Conservation (phyloP, 2,113 vertebrate genomes). For the Syngnathus floridae region DNA sequence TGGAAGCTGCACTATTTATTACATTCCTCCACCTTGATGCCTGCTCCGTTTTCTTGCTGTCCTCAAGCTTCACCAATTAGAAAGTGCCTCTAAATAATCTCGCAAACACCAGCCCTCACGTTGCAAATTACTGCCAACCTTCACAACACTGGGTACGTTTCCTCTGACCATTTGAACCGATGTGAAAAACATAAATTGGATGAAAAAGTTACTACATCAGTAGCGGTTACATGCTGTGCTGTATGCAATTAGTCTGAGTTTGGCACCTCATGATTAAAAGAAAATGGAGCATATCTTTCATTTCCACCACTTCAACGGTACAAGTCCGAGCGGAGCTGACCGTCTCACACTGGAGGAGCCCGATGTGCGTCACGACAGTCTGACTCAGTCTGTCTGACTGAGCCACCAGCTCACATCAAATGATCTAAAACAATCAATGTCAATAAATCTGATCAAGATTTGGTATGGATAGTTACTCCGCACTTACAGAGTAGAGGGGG, state of each 20-base stretch:
- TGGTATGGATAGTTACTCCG: no score
- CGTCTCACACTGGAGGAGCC: conserved; percentile 13
- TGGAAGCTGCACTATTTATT: neutral
- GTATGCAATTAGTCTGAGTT: conserved; percentile 33
- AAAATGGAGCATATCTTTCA: conserved; percentile 6
- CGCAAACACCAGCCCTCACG: neutral
- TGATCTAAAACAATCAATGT: no score
- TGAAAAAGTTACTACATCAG: neutral
- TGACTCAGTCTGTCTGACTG: conserved; percentile 30
- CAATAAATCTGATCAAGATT: no score
- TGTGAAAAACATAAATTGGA: neutral
- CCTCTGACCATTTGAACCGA: neutral
- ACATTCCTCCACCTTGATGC: neutral
- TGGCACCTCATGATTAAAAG: conserved; percentile 38
- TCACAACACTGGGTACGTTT: neutral
- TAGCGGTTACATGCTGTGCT: conserved; percentile 1
- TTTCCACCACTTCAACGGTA: conserved; percentile 23
- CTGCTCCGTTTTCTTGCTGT: no score
- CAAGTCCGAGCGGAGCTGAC: conserved; percentile 25
- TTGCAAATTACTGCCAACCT: neutral
- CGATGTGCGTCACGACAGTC: conserved; percentile 31
- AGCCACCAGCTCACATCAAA: conserved; percentile 12
- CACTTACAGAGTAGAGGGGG: neutral
- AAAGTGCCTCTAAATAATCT: neutral
- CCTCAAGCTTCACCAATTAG: neutral